Conservation (phyloP, 2,113 vertebrate species). For the Solenodon paradoxus region DNA sequence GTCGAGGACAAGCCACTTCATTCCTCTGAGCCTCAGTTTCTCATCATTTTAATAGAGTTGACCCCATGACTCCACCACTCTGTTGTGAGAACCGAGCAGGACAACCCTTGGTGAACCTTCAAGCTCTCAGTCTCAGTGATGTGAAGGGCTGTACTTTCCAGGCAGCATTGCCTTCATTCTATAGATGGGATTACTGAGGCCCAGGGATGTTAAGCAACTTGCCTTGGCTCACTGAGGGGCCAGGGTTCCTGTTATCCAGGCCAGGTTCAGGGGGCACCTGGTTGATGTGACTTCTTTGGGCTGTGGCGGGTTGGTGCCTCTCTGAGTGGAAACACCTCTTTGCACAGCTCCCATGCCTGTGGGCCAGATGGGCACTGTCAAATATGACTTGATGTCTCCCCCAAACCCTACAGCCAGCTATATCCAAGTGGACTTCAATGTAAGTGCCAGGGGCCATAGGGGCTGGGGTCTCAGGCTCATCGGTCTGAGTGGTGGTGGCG, state of each 20-base stretch:
- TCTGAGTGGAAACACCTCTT: slow-evolving; percentile 8
- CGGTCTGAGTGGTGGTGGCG: neutral
- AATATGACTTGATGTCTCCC: neutral
- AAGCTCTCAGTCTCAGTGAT: neutral
- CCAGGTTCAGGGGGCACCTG: neutral
- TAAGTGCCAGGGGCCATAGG: slow-evolving; percentile 22
- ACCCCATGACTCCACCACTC: fast-evolving
- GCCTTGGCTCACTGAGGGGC: neutral
- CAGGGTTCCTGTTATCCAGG: neutral
- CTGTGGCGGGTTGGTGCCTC: neutral
- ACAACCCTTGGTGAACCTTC: fast-evolving
- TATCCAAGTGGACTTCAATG: slow-evolving; percentile 72
- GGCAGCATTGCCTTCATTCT: neutral
- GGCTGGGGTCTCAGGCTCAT: neutral
- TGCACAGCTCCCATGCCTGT: slow-evolving; percentile 38
- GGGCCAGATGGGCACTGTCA: slow-evolving; percentile 54
- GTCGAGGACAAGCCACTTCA: neutral
- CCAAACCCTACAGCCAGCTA: neutral
- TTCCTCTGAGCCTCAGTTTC: neutral
- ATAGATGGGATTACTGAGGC: neutral
- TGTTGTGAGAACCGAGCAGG: neutral
- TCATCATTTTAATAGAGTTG: neutral
- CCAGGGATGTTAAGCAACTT: neutral
- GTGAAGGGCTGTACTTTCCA: neutral
- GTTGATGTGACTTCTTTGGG: neutral